Base-by-base conservation (phyloP, 1,140 invertebrate species). In the Paracyclopina nana region DNA sequence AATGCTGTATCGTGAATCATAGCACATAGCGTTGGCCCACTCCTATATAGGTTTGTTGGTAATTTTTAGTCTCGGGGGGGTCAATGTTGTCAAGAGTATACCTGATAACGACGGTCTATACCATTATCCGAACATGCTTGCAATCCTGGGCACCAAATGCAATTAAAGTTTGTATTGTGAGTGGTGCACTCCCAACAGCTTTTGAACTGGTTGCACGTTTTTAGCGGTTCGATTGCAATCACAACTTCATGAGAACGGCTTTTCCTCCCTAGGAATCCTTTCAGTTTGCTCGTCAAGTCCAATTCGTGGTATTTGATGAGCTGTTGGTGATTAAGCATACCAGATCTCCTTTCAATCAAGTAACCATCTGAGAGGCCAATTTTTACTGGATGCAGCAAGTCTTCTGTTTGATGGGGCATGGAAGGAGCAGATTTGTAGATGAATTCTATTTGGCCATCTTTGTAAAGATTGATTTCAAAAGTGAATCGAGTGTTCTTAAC, bases 151-250 rank as follows among this genome's bases (percentile, higher is more conserved):
- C 34, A 38, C 34, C 34, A 38, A 38, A 38, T 20, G 9, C 34
- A 38, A 38, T 38, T 38, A 20, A 38, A 38, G 3, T 38, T 20
- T 2, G 34, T 38, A 38, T 38, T 38, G 34, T 20, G n/a, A 16
- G 34, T 38, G 34, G 34, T 38, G 8, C 34, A 38, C 20, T 38
- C 34, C 34, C 34, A 38, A 9, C 34, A 38, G 20, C 34, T 38
- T 38, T 38, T 3, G 34, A 38, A 38, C 34, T 38, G 14, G 8
- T 38, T 38, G 9, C 34, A 38, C 14, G 34, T 38, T 5, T n/a
- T n/a, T 16, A 38, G 34, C 14, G 34, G n/a, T 4, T 38, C n/a
- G 3, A 38, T n/a, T 8, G 14, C 20, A 20, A 38, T 38, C 2
- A 38, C 34, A 2, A 20, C 20, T 38, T 20, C 34, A 38, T 38